Percentiles rank a stretch among this genome's conserved stretches.
These are phyloP conservation scores for Agrotis exclamationis DNA, from an alignment of 2,888 invertebrate species.

Conservation along the genomic window DNA sequence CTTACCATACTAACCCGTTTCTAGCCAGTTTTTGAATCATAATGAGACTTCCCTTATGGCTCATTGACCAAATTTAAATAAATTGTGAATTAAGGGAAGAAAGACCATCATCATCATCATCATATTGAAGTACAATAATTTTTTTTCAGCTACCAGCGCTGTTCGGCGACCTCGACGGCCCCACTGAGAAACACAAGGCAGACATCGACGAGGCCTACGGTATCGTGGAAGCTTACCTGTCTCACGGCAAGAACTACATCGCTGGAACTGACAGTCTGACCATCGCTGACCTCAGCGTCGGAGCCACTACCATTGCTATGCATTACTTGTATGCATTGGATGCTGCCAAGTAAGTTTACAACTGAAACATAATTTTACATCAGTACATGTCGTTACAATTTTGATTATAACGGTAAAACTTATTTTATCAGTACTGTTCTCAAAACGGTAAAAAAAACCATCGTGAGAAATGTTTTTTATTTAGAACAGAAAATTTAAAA, in stretches of 20 bases:
- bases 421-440: no score
- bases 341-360: conserved; percentile 60
- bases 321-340: conserved; percentile 67
- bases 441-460: no score
- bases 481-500: no score
- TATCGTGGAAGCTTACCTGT: conserved; percentile 69
- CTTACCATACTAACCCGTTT: no score
- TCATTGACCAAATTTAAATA: no score
- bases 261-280: conserved; percentile 69
- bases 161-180: conserved; percentile 59
- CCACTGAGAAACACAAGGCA: conserved; percentile 55
- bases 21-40: not conserved
- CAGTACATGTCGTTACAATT: no score
- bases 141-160: conserved; percentile 68
- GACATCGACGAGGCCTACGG: conserved; percentile 70
- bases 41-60: not conserved
- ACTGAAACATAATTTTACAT: not conserved
- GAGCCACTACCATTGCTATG: conserved; percentile 66
- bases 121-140: no score
- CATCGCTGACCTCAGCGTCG: conserved; percentile 73
- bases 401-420: no score
- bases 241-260: conserved; percentile 62
- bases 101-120: no score
- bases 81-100: no score
- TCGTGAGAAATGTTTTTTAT: no score